Evolutionary conservation across 2,113 vertebrate genomes (phyloP).

Genomic region (Axis porcinus): DNA sequence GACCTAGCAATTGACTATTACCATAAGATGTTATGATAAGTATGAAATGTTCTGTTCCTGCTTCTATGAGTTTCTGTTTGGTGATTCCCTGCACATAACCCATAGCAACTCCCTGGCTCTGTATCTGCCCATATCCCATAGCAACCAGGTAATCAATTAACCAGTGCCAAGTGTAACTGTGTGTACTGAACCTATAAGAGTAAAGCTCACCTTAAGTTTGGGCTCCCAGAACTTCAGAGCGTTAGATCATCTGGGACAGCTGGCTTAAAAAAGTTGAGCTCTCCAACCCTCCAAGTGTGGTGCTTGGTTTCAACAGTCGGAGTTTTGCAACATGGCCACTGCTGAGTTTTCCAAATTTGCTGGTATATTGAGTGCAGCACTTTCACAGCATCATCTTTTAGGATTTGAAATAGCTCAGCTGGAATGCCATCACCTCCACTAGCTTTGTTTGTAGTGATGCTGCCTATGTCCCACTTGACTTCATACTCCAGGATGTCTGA

Average conservation of each 20-base stretch:
- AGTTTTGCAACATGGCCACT: not conserved
- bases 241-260: rapidly evolving
- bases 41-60: not conserved
- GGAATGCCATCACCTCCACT: not conserved
- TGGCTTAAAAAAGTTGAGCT: not conserved
- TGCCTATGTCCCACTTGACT: not conserved
- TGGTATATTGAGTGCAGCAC: not conserved
- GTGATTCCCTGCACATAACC: not conserved
- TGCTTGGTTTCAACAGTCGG: not conserved
- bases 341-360: not conserved
- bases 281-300: not conserved
- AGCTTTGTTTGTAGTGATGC: not conserved
- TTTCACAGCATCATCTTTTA: not conserved
- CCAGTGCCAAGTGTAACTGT: not conserved
- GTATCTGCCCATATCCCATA: not conserved
- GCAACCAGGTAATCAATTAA: not conserved
- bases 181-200: not conserved
- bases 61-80: not conserved
- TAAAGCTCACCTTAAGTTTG: not conserved
- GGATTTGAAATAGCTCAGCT: not conserved
- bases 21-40: not conserved
- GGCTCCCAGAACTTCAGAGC: not conserved
- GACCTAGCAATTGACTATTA: not conserved
- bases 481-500: not conserved
- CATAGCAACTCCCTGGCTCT: not conserved